These are phyloP conservation scores for Nothocercus julius DNA, from an alignment of 2,113 vertebrate species.

Conservation along the genomic window DNA sequence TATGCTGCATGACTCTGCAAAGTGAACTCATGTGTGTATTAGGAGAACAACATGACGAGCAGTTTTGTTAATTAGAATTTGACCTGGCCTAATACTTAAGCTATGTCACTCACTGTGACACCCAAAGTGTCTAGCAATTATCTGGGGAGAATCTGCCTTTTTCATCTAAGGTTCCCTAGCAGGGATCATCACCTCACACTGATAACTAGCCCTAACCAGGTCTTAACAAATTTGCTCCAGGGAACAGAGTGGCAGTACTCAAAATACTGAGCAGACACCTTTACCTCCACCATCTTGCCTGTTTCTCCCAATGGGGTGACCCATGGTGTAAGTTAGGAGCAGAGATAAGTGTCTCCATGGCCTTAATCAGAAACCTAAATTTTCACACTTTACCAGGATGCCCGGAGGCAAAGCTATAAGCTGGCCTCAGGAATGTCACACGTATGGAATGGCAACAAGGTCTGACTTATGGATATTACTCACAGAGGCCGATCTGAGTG, in stretches of 20 bases:
- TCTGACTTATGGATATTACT: neutral
- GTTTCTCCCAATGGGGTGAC: neutral
- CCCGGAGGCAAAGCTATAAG: constrained; percentile 26
- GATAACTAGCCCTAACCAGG: neutral
- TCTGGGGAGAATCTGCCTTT: neutral
- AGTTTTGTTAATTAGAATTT: neutral
- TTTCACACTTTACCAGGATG: constrained; percentile 15
- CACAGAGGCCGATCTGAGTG: constrained; percentile 30
- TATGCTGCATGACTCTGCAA: neutral
- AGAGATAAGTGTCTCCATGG: constrained; percentile 42
- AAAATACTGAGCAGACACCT: constrained; percentile 25
- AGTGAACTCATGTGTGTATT: neutral
- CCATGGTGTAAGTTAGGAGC: neutral
- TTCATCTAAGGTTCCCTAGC: neutral
- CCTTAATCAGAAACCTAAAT: constrained; percentile 16
- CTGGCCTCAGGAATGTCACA: constrained; percentile 52
- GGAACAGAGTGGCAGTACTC: constrained; percentile 30
- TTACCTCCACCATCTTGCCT: neutral
- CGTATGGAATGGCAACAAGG: constrained; percentile 31
- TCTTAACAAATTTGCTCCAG: neutral
- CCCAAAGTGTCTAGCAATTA: neutral
- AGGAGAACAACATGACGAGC: rapidly evolving
- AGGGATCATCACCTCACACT: neutral
- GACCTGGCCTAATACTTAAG: neutral
- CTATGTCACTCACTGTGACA: neutral